phyloP scores from a whole-genome alignment of 1,140 invertebrate species.

The Lerema accius region DNA sequence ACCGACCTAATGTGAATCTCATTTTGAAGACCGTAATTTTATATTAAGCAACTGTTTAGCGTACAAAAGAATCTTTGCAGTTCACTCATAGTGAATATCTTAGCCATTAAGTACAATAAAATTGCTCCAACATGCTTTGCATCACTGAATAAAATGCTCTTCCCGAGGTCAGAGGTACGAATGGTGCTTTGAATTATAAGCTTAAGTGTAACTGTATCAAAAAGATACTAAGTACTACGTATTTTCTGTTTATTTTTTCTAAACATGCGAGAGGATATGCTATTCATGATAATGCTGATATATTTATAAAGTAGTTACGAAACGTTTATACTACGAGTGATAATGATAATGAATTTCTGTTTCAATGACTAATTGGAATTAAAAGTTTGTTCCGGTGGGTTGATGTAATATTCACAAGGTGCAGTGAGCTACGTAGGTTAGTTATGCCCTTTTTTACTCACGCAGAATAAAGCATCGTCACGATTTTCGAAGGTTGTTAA shows the following conservation, averaged over 20 bases:
- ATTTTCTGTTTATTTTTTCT: no score
- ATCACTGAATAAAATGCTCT: background rate
- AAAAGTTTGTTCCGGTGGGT: no score
- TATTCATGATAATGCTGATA: no score
- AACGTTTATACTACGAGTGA: no score
- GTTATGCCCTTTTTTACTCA: no score
- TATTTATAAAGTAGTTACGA: no score
- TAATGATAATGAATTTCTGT: no score
- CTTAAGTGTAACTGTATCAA: background rate
- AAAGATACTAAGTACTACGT: no score
- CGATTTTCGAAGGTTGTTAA: slow-evolving; percentile 18
- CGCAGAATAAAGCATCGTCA: slow-evolving; percentile 4
- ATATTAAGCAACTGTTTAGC: background rate
- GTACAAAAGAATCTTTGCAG: background rate
- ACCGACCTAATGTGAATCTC: background rate
- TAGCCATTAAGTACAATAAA: slow-evolving; percentile 2
- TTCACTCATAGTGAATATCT: background rate
- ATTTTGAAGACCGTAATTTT: background rate
- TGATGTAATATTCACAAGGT: no score
- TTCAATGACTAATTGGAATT: no score
- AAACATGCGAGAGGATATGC: no score
- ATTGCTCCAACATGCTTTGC: background rate
- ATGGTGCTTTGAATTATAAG: background rate
- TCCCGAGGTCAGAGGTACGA: background rate
- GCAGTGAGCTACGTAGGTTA: no score